A percentile compares a stretch with the other conserved stretches of the same genome.
Evolutionary conservation across 2,113 vertebrate genomes (phyloP).

Genomic region (Lynx canadensis): DNA sequence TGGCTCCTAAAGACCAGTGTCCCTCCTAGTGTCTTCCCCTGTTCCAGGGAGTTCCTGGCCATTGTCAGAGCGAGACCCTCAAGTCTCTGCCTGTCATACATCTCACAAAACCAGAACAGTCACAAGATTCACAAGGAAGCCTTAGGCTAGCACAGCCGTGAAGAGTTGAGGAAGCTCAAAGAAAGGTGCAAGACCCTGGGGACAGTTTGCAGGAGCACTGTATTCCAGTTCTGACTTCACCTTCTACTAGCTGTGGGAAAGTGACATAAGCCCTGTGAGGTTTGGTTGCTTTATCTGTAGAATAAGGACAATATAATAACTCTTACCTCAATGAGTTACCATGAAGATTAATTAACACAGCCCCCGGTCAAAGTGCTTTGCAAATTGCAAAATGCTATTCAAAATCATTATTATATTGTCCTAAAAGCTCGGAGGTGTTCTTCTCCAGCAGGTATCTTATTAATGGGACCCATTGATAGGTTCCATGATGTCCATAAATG

Average conservation of each 20-base stretch:
- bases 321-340: not conserved
- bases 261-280: not conserved
- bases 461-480: not conserved
- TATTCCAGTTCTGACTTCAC: not conserved
- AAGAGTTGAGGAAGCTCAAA: not conserved
- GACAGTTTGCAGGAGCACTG: not conserved
- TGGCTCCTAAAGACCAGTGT: not conserved
- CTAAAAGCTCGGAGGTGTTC: constrained; percentile 1
- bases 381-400: not conserved
- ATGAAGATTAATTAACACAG: constrained; percentile 52
- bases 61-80: not conserved
- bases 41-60: not conserved
- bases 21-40: not conserved
- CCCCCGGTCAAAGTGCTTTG: not conserved
- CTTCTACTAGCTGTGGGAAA: not conserved
- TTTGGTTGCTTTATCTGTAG: not conserved
- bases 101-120: not conserved
- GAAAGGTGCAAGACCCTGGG: accelerated
- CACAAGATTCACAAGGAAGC: not conserved
- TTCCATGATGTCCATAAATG: not conserved
- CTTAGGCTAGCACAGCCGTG: not conserved
- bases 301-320: constrained; percentile 5
- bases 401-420: constrained; percentile 14
- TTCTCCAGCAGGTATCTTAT: not conserved
- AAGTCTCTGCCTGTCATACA: not conserved